Conservation (phyloP, 2,888 invertebrate species). For the Ophioninae sp. region DNA sequence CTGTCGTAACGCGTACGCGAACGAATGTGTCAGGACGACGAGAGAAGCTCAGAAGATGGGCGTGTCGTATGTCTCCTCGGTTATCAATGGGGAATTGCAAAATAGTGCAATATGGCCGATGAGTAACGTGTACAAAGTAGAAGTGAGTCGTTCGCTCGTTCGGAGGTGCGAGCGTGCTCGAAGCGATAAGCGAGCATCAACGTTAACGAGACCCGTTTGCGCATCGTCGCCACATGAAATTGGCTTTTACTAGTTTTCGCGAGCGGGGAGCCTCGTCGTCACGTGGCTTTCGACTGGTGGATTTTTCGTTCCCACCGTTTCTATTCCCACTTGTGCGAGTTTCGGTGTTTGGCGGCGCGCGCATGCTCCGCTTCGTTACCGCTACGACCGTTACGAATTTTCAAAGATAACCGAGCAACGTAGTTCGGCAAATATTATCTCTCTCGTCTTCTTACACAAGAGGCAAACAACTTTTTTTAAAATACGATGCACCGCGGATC, state of each 20-base stretch:
- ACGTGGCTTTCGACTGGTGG: not conserved
- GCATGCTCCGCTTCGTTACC: not conserved
- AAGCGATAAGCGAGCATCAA: not conserved
- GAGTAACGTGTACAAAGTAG: not conserved
- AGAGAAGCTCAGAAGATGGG: not conserved
- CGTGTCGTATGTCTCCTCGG: too few species aligned
- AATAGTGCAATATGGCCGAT: constrained; percentile 10
- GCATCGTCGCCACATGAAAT: constrained; percentile 3
- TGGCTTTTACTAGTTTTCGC: not conserved
- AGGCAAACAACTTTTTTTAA: too few species aligned
- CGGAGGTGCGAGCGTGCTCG: not conserved
- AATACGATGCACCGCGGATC: too few species aligned
- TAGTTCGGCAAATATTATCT: not conserved
- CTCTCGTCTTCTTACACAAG: too few species aligned
- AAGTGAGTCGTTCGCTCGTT: not conserved
- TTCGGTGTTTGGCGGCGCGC: not conserved
- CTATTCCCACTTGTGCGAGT: not conserved
- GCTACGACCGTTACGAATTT: not conserved
- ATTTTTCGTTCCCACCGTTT: not conserved
- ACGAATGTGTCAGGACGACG: too few species aligned
- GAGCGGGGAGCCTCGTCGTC: not conserved
- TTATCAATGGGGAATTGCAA: not conserved
- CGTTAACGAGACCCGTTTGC: not conserved
- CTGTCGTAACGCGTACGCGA: not conserved
- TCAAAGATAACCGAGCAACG: not conserved